A percentile compares a stretch with the other conserved stretches of the same genome.
These are phyloP conservation scores for Antechinus flavipes DNA, from an alignment of 2,113 vertebrate genomes.

Conservation along the genomic window DNA sequence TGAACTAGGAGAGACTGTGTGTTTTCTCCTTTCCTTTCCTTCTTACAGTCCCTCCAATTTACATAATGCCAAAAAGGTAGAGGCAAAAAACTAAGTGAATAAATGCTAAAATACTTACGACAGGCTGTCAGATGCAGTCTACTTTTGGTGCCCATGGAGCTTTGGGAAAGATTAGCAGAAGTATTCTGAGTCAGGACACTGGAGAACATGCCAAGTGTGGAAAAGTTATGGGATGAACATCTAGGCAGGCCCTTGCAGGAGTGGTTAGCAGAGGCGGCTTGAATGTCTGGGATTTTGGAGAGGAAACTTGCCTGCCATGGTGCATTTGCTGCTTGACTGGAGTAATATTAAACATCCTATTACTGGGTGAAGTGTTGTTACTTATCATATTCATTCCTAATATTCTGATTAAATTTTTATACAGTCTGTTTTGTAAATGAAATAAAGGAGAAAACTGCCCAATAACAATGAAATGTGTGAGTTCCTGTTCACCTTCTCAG, in stretches of 20 bases:
- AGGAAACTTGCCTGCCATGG: neutral
- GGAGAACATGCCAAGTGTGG: neutral
- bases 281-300: neutral
- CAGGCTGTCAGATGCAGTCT: neutral
- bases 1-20: neutral
- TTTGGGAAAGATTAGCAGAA: neutral
- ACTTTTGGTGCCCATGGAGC: neutral
- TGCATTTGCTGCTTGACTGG: neutral
- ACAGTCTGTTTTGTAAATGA: neutral
- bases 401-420: neutral
- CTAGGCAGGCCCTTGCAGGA: neutral
- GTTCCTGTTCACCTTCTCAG: neutral
- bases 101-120: neutral
- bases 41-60: neutral
- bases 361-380: neutral
- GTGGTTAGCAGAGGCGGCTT: neutral
- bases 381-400: neutral
- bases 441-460: neutral
- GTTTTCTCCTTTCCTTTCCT: neutral
- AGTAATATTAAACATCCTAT: neutral
- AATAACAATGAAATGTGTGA: neutral
- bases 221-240: neutral
- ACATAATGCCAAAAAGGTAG: neutral
- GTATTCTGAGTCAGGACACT: neutral
- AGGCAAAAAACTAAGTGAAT: neutral